A percentile compares a stretch with the other conserved stretches of the same genome.
These are phyloP conservation scores for Melitaea cinxia DNA, from an alignment of 1,140 invertebrate genomes.

Conservation along the genomic window DNA sequence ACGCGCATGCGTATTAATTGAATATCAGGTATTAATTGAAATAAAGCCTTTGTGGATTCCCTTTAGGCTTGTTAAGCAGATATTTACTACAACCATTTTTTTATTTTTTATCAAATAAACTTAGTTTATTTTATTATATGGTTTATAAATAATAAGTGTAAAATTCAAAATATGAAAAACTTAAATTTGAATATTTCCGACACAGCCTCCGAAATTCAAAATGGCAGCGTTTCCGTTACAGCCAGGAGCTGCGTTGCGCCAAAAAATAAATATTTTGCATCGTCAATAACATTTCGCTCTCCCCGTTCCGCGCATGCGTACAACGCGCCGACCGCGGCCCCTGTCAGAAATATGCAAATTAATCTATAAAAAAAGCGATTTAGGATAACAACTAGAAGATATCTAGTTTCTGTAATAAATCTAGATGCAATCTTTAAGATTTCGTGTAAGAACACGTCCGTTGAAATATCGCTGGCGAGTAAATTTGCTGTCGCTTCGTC, in stretches of 20 bases:
- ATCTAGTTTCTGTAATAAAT: slow-evolving; percentile 51
- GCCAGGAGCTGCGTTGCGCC: slow-evolving; percentile 57
- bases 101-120: not conserved
- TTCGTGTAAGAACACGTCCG: slow-evolving; percentile 5
- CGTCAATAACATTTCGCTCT: slow-evolving; percentile 73
- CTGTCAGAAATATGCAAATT: slow-evolving; percentile 81
- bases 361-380: slow-evolving; percentile 77
- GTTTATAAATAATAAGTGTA: not conserved
- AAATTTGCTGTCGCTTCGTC: slow-evolving; percentile 44
- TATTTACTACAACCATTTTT: slow-evolving; percentile 25
- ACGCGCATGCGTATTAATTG: slow-evolving; percentile 59
- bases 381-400: slow-evolving; percentile 57
- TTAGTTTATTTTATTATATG: not conserved
- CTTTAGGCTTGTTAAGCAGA: slow-evolving; percentile 24
- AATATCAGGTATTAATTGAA: slow-evolving; percentile 75
- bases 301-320: slow-evolving; percentile 63
- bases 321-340: slow-evolving; percentile 37
- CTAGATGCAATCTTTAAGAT: slow-evolving; percentile 17
- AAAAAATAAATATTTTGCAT: slow-evolving; percentile 80
- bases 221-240: slow-evolving; percentile 49
- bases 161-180: not conserved
- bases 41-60: slow-evolving; percentile 70
- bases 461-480: slow-evolving; percentile 2
- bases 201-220: slow-evolving; percentile 38
- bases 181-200: not conserved